Base-by-base conservation (phyloP, 2,888 invertebrate genomes). In the Chydorus sphaericus region DNA sequence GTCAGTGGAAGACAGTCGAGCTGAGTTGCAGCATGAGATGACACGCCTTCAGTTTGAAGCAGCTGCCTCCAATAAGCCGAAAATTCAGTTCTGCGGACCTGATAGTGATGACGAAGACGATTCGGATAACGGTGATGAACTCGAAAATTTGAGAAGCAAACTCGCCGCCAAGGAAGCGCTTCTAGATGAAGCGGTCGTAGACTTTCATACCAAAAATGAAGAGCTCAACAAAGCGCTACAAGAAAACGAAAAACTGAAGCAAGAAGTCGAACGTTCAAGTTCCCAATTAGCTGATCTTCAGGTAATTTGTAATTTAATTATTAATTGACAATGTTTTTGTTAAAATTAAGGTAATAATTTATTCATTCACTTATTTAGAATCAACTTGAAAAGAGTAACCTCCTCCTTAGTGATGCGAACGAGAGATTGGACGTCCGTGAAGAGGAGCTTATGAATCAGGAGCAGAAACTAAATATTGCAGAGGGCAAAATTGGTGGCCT, bases 21-120 rank as follows among this genome's bases (percentile, higher is more conserved):
- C n/a, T 3, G 31, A 52, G 10, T 36, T 52, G 52, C 52, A 52
- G 37, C 10, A 36, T 14, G 36, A 52, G 23, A 31, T 52, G 52
- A 52, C 52, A 3, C 33, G 52, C 7, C 36, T 52, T 2, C 31
- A 36, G 52, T 52, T 52, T 11, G 52, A 52, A 36, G 23, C 10
- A n/a, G 52, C 52, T 2, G 18, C 36, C 2, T 7, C 23, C 2
- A 18, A n/a, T 11, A 31, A 36, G 18, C 33, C 36, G 3, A 31
- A 52, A 36, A 52, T 36, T 6, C 10, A 31, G 6, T 52, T 52
- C 33, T 23, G 33, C 26, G 36, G 36, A 4, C 33, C 31, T 52
- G 50, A 50, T 10, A 4, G 14, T 7, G 30, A 29, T 8, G 52
- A 33, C 23, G 52, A 52, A 52, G 37, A 16, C n/a, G 6, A 2